Evolutionary conservation across 2,888 invertebrate species (phyloP), one percentile per base, ranked within the genome.

Genomic region (Euclidia mi): DNA sequence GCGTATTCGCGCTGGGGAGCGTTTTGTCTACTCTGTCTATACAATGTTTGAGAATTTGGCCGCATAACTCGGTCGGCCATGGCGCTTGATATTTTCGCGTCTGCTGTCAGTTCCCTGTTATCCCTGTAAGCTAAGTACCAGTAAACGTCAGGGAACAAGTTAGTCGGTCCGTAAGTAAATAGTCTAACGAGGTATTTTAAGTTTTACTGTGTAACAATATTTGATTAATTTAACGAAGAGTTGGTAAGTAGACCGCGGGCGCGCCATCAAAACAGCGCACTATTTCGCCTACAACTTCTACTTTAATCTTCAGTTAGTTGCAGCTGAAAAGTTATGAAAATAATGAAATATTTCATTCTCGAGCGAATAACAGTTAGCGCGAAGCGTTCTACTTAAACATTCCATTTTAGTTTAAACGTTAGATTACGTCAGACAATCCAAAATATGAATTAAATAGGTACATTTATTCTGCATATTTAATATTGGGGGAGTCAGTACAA

Each of bases 31-130:
- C 56, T 49, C 29, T 46, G n/a, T n/a, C n/a, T n/a, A n/a, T n/a
- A n/a, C n/a, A n/a, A n/a, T n/a, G 41, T 49, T 59, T 20, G 32
- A 51, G 68, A 64, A 71, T 71, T 52, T 29, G 53, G 46, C 49
- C 68, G 56, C 68, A 70, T 71, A 64, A 53, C 72, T 67, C 15
- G 15, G 53, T 47, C 37, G 31, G 40, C 18, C 9, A 28, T 20
- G n/a, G 3, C 9, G 9, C 10, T 2, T 11, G 20, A 56, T 45
- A 35, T 45, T 53, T 50, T 12, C 29, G 44, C 50, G 29, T 20
- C 34, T 49, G 49, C 20, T 55, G 34, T 42, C 32, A 56, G 15
- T 35, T 6, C 12, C 6, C 6, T 6, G 3, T 1, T 20, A 17
- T 40, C n/a, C n/a, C 20, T 40, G 40, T 20, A 20, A 0, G 20